Percentiles rank a stretch among this genome's conserved stretches.
Conservation (phyloP, 2,797 vertebrate genomes). For the Sebastiscus tertius region DNA sequence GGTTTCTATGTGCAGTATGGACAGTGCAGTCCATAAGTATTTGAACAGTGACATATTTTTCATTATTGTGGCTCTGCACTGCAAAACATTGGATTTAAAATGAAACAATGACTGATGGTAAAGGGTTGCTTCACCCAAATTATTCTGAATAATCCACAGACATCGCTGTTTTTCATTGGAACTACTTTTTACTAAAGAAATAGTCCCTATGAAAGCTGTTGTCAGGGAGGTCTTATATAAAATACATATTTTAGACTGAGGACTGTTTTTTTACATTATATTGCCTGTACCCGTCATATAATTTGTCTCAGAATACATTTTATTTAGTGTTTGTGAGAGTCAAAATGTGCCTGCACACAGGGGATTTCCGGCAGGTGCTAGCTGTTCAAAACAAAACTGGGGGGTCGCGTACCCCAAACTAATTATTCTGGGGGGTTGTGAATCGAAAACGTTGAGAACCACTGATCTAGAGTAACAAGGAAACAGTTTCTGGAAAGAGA, state of each 20-base stretch:
- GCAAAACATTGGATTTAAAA: not conserved
- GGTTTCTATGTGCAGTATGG: not conserved
- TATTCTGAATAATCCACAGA: not conserved
- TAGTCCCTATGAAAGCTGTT: not conserved
- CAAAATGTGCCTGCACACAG: not conserved
- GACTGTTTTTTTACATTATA: not conserved
- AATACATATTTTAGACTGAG: not conserved
- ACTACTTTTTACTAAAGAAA: not conserved
- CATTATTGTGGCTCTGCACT: not conserved
- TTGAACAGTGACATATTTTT: not conserved
- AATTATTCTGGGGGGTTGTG: not conserved
- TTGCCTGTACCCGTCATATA: not conserved
- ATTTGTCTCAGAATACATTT: not conserved
- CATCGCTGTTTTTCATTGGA: too few relatives aligned
- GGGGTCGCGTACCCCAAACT: not conserved
- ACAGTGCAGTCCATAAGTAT: not conserved
- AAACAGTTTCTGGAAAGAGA: not conserved
- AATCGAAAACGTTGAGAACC: not conserved
- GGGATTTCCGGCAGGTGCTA: not conserved
- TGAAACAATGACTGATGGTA: not conserved
- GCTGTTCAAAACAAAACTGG: not conserved
- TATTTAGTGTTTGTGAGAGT: not conserved
- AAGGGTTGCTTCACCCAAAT: not conserved
- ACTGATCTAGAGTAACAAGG: not conserved
- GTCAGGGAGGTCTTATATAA: not conserved